These are phyloP conservation scores for Rhopalosiphum padi DNA, from an alignment of 1,140 invertebrate genomes.

Conservation along the genomic window DNA sequence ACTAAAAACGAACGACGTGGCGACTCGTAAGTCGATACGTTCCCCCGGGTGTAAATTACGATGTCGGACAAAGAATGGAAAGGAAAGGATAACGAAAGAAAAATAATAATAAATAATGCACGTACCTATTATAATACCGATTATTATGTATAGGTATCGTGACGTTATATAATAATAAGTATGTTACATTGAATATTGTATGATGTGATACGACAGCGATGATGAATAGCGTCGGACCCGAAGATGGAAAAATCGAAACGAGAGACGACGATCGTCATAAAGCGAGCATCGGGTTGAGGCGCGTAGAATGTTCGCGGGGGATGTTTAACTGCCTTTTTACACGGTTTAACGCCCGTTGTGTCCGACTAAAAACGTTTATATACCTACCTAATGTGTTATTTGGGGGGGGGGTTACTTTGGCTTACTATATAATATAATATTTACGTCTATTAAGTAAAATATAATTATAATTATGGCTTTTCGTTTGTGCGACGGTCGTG, in stretches of 20 bases:
- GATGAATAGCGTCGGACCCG: neutral
- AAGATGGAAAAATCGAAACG: neutral
- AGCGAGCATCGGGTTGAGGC: neutral
- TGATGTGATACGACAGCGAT: neutral
- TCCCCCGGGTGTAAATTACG: conserved; percentile 3
- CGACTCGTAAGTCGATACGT: neutral
- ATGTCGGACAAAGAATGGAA: neutral
- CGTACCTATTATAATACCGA: neutral
- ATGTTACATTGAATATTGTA: neutral
- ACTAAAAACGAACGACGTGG: neutral
- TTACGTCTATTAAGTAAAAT: conserved; percentile 1
- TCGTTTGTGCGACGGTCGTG: neutral
- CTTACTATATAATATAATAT: neutral
- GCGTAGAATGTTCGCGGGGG: neutral
- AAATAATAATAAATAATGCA: neutral
- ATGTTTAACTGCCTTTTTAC: neutral
- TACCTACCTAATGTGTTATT: neutral
- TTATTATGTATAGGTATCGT: neutral
- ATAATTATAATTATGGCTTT: conserved; percentile 12
- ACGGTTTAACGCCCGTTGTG: neutral
- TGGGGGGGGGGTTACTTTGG: neutral
- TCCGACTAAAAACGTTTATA: neutral
- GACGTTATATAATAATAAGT: neutral
- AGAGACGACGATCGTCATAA: neutral
- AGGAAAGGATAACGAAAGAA: neutral